phyloP scores from a whole-genome alignment of 2,888 invertebrate species.

The Xanthia togata region DNA sequence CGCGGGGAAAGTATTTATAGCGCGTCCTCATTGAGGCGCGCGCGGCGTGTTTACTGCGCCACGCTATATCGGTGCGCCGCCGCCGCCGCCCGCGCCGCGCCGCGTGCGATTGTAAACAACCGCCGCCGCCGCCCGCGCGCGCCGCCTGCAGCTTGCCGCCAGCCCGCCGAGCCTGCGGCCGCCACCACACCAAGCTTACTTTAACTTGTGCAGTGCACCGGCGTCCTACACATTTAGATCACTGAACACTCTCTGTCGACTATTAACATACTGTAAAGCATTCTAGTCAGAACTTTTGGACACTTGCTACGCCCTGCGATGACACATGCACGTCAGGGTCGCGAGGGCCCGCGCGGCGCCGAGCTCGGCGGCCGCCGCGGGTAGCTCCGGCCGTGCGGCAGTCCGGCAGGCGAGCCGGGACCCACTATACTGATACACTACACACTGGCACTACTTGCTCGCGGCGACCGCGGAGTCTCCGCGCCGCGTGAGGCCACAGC shows the following conservation, averaged over 20 bases:
- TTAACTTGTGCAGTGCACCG: conserved; percentile 13
- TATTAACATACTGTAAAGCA: not conserved
- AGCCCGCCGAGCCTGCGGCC: conserved; percentile 7
- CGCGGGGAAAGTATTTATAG: conserved; percentile 78
- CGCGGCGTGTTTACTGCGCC: conserved; percentile 68
- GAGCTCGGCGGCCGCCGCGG: conserved; percentile 15
- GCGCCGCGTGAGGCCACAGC: conserved; percentile 28
- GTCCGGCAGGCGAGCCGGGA: not conserved
- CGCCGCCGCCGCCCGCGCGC: conserved; percentile 42
- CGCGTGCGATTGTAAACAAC: conserved; percentile 62
- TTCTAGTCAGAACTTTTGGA: not conserved
- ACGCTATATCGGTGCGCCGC: conserved; percentile 69
- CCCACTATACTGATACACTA: conserved; percentile 9
- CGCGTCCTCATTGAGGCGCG: conserved; percentile 76
- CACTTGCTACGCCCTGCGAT: conserved; percentile 39
- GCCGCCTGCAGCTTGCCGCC: conserved; percentile 35
- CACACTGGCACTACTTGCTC: conserved; percentile 29
- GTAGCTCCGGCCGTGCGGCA: not conserved
- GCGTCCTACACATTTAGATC: conserved; percentile 28
- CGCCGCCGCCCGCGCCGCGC: conserved; percentile 62
- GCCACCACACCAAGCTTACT: conserved; percentile 26
- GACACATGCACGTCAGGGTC: conserved; percentile 34
- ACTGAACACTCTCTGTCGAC: conserved; percentile 40
- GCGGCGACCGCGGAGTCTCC: conserved; percentile 40
- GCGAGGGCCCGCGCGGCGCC: conserved; percentile 28